Evolutionary conservation across 1,140 invertebrate species (phyloP).

Genomic region (Oncopeltus fasciatus): DNA sequence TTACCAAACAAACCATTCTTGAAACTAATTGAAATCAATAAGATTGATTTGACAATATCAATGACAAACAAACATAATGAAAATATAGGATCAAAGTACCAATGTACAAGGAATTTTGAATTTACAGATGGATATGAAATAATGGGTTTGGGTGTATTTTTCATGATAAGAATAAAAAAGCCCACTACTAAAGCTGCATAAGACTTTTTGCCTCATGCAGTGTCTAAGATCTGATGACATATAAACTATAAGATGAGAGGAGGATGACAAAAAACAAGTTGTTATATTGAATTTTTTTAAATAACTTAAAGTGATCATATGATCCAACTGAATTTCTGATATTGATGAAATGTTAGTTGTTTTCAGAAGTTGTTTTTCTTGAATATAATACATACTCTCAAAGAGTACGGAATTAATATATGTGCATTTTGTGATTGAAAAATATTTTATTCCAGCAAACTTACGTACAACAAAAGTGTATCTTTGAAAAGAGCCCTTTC

Average conservation of each 20-base stretch:
- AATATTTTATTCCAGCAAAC: not conserved
- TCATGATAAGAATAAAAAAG: not conserved
- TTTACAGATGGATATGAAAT: not conserved
- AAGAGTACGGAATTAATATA: not conserved
- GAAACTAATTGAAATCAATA: not conserved
- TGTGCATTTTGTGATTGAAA: not conserved
- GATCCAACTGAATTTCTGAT: too few species aligned
- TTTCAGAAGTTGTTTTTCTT: not conserved
- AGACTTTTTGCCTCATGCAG: too few species aligned
- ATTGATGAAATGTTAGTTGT: too few species aligned
- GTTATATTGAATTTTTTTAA: too few species aligned
- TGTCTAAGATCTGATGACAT: too few species aligned
- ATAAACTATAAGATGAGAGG: too few species aligned
- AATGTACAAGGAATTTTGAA: constrained; percentile 15
- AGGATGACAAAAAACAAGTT: too few species aligned
- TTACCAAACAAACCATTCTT: not conserved
- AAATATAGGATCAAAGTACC: constrained; percentile 6
- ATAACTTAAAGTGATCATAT: too few species aligned
- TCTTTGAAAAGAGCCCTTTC: too few species aligned
- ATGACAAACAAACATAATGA: not conserved
- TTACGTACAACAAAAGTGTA: too few species aligned
- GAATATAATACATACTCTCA: not conserved
- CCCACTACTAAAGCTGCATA: too few species aligned
- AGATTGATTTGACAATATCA: not conserved
- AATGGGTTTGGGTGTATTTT: constrained; percentile 14